Base-by-base conservation (phyloP, 2,888 invertebrate genomes). In the Agrenia bidenticulata region DNA sequence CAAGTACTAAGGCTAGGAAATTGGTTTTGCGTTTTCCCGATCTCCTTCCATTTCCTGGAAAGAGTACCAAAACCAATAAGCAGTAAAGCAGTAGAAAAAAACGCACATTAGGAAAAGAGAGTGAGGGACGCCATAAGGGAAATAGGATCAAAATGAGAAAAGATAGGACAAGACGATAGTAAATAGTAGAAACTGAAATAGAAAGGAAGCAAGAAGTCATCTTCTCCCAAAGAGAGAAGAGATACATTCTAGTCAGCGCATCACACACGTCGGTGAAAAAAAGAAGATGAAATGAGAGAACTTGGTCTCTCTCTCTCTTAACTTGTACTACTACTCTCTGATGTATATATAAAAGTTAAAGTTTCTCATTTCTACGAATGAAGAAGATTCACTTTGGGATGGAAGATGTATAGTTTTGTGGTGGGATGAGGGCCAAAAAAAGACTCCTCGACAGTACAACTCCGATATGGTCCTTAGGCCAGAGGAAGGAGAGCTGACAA, bases 401-500 rank as follows among this genome's bases (percentile, higher is more conserved):
- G 55, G 37, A 55, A 55, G 37, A 55, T 32, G 27, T 39, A 57
- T 57, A 41, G 57, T 57, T 15, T 19, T 19, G 23, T 58, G 64
- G 61, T 69, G 71, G 70, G 69, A 69, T 60, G 53, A 45, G 66
- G 66, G 67, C 67, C 69, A 70, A 70, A 70, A 51, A 51, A 51
- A 51, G 51, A 51, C 51, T 51, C 19, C 23, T 15, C 51, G 51
- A 51, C 21, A 45, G 45, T 45, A 32, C 11, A 19, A 45, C n/a
- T 45, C 67, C 70, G 64, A 71, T 69, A 70, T 70, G 73, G 69
- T 69, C 69, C 68, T 71, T 71, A 70, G 72, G 71, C 69, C 64
- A 66, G 68, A 70, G 59, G 64, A 58, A 58, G 62, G 70, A 73
- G 71, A 73, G 74, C 73, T 75, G 74, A 76, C 76, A 76, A 76